These are phyloP conservation scores for Clistopyga incitator DNA, from an alignment of 2,888 invertebrate genomes.

Conservation along the genomic window DNA sequence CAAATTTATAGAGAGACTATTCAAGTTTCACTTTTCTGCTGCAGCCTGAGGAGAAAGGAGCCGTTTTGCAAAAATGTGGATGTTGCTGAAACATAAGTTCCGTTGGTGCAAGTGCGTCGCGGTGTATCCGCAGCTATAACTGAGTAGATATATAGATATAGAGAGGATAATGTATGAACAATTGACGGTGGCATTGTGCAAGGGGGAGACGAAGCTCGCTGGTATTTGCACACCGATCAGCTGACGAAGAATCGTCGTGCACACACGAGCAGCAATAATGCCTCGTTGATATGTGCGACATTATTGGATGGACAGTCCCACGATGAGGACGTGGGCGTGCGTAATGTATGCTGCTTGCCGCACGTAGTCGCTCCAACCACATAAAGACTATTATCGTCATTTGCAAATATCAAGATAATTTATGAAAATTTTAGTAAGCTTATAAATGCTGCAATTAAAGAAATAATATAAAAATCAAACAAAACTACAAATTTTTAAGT, in stretches of 20 bases:
- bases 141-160: background rate
- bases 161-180: constrained; percentile 17
- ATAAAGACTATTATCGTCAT: background rate
- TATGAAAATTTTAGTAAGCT: too few species aligned
- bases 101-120: constrained; percentile 24
- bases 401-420: background rate
- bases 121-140: background rate
- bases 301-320: background rate
- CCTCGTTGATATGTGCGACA: constrained; percentile 14
- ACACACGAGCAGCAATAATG: constrained; percentile 2
- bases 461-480: too few species aligned
- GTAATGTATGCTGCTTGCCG: background rate
- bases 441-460: too few species aligned
- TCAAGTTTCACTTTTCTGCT: background rate
- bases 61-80: background rate
- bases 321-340: constrained; percentile 3
- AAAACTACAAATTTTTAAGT: too few species aligned
- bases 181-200: constrained; percentile 38
- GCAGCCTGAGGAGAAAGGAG: background rate
- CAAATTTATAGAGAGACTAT: background rate
- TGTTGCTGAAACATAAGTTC: constrained; percentile 28
- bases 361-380: background rate
- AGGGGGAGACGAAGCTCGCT: constrained; percentile 10
- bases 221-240: constrained; percentile 43
- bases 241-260: constrained; percentile 23